A percentile compares a stretch with the other conserved stretches of the same genome.
Conservation (phyloP, 2,113 vertebrate species). For the Heterotis niloticus region DNA sequence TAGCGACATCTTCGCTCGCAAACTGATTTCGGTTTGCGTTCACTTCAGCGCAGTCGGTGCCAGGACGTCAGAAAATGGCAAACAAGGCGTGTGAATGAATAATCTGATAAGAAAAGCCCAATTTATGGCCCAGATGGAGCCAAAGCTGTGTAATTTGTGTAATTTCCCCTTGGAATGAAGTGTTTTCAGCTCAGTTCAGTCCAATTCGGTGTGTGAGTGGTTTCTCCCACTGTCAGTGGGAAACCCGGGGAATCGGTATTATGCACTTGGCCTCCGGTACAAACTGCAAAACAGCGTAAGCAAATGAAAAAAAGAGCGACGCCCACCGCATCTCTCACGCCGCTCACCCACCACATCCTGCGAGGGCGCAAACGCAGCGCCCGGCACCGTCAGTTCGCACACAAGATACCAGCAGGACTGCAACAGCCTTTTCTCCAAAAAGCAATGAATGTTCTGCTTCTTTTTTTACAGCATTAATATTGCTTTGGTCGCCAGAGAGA, state of each 20-base stretch:
- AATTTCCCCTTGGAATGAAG: no score
- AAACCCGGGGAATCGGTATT: not conserved
- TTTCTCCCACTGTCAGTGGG: no score
- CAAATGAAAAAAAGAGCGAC: not conserved
- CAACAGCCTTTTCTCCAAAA: not conserved
- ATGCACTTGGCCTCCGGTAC: not conserved
- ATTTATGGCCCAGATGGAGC: no score
- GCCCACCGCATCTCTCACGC: constrained; percentile 1
- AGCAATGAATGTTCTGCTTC: not conserved
- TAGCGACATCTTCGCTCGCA: no score
- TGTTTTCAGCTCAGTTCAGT: no score
- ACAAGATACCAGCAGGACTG: not conserved
- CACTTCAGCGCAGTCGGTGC: no score
- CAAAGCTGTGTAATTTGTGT: no score
- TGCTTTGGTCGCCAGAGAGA: not conserved
- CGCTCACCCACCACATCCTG: constrained; percentile 2
- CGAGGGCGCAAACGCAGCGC: constrained; percentile 4
- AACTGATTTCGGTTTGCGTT: no score
- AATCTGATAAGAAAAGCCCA: no score
- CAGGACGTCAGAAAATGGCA: no score
- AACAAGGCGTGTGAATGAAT: no score
- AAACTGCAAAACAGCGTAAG: not conserved
- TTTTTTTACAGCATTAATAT: not conserved
- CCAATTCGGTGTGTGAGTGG: no score
- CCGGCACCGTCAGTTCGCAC: not conserved